These are phyloP conservation scores for Apodemus agrarius DNA, from an alignment of 2,797 vertebrate genomes.

Conservation along the genomic window DNA sequence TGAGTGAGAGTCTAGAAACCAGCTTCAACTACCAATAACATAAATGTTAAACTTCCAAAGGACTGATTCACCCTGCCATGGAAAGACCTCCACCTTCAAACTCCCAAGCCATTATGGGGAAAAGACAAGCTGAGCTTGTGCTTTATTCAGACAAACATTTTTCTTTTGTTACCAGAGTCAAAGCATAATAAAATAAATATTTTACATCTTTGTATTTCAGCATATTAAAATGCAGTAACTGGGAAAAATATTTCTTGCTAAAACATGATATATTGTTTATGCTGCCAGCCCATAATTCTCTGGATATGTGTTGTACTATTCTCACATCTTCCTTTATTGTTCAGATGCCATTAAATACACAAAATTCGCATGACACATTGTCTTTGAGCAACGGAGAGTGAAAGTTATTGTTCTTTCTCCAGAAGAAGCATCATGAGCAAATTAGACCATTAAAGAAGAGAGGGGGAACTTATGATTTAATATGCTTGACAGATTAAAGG, in stretches of 20 bases:
- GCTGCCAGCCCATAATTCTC: not conserved
- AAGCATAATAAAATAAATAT: not conserved
- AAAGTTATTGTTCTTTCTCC: not conserved
- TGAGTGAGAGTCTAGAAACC: not conserved
- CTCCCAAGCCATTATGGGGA: not conserved
- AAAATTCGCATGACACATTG: not conserved
- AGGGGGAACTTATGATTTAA: constrained; percentile 18
- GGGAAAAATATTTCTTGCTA: constrained; percentile 14
- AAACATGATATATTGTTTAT: not conserved
- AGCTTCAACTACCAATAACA: not conserved
- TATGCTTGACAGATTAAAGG: not conserved
- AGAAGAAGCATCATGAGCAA: not conserved
- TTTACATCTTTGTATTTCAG: constrained; percentile 5
- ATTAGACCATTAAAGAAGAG: not conserved
- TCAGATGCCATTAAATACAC: not conserved
- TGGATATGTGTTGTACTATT: not conserved
- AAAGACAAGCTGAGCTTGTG: not conserved
- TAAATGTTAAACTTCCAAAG: not conserved
- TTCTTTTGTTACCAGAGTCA: not conserved
- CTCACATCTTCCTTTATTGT: not conserved
- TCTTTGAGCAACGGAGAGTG: not conserved
- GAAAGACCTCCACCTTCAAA: not conserved
- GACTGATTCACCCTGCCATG: not conserved
- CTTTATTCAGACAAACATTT: not conserved
- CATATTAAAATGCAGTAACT: not conserved